Base-by-base conservation (phyloP, 92 coral and sea anemone genomes). In the Ricordea florida region DNA sequence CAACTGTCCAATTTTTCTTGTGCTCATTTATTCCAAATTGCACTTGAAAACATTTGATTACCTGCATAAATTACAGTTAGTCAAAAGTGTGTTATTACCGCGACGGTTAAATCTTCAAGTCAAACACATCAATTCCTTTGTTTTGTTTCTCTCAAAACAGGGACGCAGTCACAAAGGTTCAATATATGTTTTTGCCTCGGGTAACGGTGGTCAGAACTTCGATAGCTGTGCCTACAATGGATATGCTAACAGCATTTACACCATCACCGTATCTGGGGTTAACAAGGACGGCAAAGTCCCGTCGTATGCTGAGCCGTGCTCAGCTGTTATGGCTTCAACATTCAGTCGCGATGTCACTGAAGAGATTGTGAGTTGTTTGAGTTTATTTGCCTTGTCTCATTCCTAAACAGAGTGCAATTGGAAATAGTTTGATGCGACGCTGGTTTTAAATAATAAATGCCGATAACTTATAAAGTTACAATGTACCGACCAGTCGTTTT, bases 191-290 rank as follows among this genome's bases (percentile, higher is more conserved):
- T 81, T 81, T 72, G 73, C 81, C 0, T 67, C 73, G 11, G 87
- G 87, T 6, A 72, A 72, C 36, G 87, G 87, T 10, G 87, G 87
- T 6, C 22, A 58, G 29, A 22, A 18, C 16, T 35, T 25, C 6
- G 81, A 81, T 26, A 72, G 37, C 41, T 72, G 87, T 30, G 81
- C 87, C 23, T 81, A 72, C 70, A 81, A 72, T 62, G 81, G 81
- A 22, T 81, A 81, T 50, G 81, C 65, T 0, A 81, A 81, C 81
- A 81, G 86, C 33, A 41, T 73, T 4, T 81, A 56, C 29, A 72
- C 87, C 1, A 62, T 81, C 28, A 35, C 75, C 6, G 41, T 81
- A 21, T 45, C 76, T 52, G 81, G 87, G 33, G 87, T 81, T 20
- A 62, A 24, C 26, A 23, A 20, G 13, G 78, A 72, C 62, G 87